A percentile compares a stretch with the other conserved stretches of the same genome.
These are phyloP conservation scores for Apodemus speciosus DNA, from an alignment of 2,113 vertebrate species.

Conservation along the genomic window DNA sequence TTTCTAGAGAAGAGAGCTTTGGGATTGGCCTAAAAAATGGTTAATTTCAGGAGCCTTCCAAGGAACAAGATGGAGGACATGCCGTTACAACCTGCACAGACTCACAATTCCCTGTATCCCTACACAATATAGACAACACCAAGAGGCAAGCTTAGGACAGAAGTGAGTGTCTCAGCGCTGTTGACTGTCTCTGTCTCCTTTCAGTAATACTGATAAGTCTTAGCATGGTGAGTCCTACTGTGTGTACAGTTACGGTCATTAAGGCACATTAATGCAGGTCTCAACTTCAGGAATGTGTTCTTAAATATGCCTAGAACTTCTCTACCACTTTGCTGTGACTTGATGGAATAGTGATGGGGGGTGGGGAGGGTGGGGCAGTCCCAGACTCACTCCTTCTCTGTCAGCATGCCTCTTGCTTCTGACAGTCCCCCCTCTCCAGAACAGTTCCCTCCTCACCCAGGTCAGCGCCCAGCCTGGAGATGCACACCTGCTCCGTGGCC, in stretches of 20 bases:
- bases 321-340: background rate
- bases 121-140: background rate
- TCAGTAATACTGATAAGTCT: background rate
- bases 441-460: background rate
- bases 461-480: background rate
- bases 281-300: background rate
- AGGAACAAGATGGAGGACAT: background rate
- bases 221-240: background rate
- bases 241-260: background rate
- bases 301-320: background rate
- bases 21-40: background rate
- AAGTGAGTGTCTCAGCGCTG: background rate
- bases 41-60: background rate
- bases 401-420: background rate
- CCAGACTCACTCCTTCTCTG: background rate
- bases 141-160: accelerated
- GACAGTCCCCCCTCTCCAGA: too few relatives aligned
- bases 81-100: background rate
- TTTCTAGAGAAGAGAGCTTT: conserved; percentile 32
- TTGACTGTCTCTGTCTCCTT: background rate
- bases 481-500: background rate
- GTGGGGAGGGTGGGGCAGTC: background rate
- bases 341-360: background rate
- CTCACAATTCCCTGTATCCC: background rate
- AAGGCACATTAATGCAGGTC: background rate